A percentile compares a stretch with the other conserved stretches of the same genome.
phyloP scores from a whole-genome alignment of 64 coral and sea anemone species.

The Anthopleura sola region DNA sequence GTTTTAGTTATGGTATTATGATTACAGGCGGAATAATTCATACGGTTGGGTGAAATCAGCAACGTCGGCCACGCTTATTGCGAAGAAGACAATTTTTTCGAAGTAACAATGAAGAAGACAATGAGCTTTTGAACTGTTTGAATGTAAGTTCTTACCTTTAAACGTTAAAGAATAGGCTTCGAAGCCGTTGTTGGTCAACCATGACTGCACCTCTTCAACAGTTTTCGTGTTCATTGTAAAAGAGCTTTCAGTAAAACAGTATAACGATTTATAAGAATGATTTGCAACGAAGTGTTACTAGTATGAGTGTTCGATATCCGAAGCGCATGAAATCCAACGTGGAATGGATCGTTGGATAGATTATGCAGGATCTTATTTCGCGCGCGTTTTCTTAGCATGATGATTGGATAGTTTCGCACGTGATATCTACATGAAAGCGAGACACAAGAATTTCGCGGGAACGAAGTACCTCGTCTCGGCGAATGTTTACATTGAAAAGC shows the following conservation, averaged over 20 bases:
- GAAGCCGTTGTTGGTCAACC: slow-evolving; percentile 29
- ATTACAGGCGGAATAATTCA: not conserved
- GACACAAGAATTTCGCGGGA: not conserved
- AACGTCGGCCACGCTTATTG: not conserved
- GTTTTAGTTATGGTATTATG: not conserved
- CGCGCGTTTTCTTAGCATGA: too few species aligned
- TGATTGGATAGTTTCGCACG: too few species aligned
- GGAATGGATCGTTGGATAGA: too few species aligned
- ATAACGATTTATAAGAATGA: too few species aligned
- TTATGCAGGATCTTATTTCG: too few species aligned
- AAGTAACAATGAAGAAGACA: not conserved
- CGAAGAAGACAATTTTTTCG: too few species aligned
- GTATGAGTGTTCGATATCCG: too few species aligned
- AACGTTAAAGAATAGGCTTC: slow-evolving; percentile 27
- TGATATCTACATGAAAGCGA: not conserved
- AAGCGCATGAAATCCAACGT: too few species aligned
- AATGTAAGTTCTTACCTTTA: slow-evolving; percentile 40
- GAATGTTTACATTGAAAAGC: not conserved
- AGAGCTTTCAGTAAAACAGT: too few species aligned
- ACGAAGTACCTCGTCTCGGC: too few species aligned
- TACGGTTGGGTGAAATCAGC: not conserved
- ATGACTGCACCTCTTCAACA: slow-evolving; percentile 32
- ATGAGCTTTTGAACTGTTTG: not conserved
- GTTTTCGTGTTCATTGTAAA: slow-evolving; percentile 11
- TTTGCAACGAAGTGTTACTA: too few species aligned